Evolutionary conservation across 2,113 vertebrate genomes (phyloP).

Genomic region (Catagonus wagneri): DNA sequence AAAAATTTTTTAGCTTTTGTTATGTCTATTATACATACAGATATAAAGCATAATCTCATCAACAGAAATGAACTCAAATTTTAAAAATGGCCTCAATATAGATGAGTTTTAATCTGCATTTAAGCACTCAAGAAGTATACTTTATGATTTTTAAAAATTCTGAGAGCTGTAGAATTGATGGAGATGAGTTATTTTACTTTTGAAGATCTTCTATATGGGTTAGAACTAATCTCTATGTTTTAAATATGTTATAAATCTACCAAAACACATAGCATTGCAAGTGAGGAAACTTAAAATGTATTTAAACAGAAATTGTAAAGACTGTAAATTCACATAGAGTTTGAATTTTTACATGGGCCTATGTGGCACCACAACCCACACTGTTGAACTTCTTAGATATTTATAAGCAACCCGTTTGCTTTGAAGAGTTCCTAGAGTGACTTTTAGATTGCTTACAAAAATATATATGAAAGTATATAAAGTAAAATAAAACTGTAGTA

Average conservation of each 20-base stretch:
- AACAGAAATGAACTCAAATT: neutral
- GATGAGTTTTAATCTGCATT: neutral
- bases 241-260: neutral
- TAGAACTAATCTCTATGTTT: neutral
- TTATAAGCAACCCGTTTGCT: neutral
- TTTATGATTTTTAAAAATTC: neutral
- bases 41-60: neutral
- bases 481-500: neutral
- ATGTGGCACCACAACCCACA: neutral
- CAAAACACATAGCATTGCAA: neutral
- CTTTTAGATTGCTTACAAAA: neutral
- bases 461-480: neutral
- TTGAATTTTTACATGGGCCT: neutral
- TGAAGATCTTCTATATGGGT: neutral
- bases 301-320: neutral
- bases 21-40: neutral
- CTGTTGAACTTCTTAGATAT: neutral
- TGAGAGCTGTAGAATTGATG: neutral
- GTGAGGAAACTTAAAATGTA: neutral
- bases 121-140: neutral
- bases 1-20: neutral
- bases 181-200: neutral
- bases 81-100: neutral
- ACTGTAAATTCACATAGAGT: neutral
- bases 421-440: neutral